Percentiles rank a stretch among this genome's conserved stretches.
Evolutionary conservation across 2,888 invertebrate genomes (phyloP).

Genomic region (Andricus curvator): DNA sequence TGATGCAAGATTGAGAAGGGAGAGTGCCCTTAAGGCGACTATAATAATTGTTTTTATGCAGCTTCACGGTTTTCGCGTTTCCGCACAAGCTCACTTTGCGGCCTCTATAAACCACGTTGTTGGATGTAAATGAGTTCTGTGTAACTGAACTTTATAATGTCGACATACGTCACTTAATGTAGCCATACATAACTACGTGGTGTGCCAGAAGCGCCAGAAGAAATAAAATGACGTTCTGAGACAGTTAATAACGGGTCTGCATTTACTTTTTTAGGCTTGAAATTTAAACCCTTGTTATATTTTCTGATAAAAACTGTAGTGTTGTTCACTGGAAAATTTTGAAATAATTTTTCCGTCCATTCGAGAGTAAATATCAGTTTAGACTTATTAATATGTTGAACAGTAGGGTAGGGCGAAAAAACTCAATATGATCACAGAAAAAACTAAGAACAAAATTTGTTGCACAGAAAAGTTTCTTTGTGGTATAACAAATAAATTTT

Average conservation of each 20-base stretch:
- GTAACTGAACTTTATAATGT: conserved; percentile 1
- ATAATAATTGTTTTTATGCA: conserved; percentile 1
- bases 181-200: not conserved
- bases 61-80: not conserved
- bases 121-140: not conserved
- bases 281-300: no score
- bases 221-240: not conserved
- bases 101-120: not conserved
- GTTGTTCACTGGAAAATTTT: not conserved
- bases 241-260: not conserved
- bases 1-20: no score
- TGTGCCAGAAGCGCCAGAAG: not conserved
- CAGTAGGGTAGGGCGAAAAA: no score
- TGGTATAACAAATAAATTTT: no score
- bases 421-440: no score
- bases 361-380: not conserved
- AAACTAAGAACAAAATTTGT: no score
- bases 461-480: no score
- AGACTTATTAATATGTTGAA: no score
- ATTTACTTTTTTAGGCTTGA: not conserved
- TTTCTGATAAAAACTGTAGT: not conserved
- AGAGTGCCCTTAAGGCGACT: not conserved
- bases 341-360: not conserved
- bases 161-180: not conserved
- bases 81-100: not conserved